Conservation (phyloP, 2,888 invertebrate genomes). For the Chymomyza fuscimana region DNA sequence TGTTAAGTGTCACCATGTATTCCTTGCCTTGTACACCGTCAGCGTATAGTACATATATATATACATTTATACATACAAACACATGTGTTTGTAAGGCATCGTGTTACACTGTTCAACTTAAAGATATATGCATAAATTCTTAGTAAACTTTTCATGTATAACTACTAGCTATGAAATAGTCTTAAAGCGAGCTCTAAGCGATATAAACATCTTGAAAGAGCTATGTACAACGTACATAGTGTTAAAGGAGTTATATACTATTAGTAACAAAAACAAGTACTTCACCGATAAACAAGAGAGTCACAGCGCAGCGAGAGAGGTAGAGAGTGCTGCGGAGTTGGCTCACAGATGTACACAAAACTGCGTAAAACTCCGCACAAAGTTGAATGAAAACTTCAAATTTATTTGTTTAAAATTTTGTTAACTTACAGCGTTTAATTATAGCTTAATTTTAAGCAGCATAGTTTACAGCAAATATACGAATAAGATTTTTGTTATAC, state of each 20-base stretch:
- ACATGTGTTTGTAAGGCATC: not conserved
- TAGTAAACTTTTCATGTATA: too few relatives aligned
- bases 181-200: too few relatives aligned
- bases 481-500: constrained; percentile 59
- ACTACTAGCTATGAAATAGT: too few relatives aligned
- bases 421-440: constrained; percentile 34
- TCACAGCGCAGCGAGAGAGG: constrained; percentile 13
- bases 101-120: not conserved
- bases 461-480: constrained; percentile 32
- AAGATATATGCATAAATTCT: not conserved
- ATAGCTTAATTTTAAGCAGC: not conserved
- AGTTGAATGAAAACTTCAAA: not conserved
- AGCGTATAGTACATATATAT: not conserved
- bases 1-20: constrained; percentile 34
- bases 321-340: constrained; percentile 3
- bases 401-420: not conserved
- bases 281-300: constrained; percentile 41
- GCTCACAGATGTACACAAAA: constrained; percentile 41
- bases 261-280: constrained; percentile 41
- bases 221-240: too few relatives aligned
- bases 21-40: constrained; percentile 32
- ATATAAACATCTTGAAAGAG: too few relatives aligned
- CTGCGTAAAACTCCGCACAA: constrained; percentile 22
- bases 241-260: not conserved
- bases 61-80: not conserved